phyloP scores from a whole-genome alignment of 2,113 vertebrate genomes.

The Ancistrus triradiatus region DNA sequence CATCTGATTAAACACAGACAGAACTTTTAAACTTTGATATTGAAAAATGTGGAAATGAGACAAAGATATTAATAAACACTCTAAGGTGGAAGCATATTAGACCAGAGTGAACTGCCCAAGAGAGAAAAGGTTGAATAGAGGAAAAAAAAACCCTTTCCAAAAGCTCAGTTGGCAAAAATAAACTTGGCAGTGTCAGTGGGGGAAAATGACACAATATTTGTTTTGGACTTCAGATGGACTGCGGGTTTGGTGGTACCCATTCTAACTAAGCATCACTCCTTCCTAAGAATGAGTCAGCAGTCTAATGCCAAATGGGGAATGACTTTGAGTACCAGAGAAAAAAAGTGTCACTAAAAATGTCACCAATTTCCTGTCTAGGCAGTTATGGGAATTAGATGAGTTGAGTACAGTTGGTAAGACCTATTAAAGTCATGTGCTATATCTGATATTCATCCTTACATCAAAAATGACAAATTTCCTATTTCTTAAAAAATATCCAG shows the following conservation, averaged over 20 bases:
- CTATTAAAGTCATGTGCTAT: too few species aligned
- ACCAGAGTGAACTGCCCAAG: conserved; percentile 41
- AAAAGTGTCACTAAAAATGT: conserved; percentile 6
- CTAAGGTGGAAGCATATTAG: conserved; percentile 27
- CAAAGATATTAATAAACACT: conserved; percentile 38
- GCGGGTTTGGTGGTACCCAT: conserved; percentile 56
- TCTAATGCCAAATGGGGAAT: conserved; percentile 48
- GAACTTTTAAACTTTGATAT: conserved; percentile 19
- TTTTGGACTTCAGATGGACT: conserved; percentile 46
- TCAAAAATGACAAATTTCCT: too few species aligned
- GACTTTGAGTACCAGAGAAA: conserved; percentile 20
- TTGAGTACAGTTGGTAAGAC: too few species aligned
- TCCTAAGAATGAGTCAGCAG: conserved; percentile 40
- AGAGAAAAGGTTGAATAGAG: conserved; percentile 35
- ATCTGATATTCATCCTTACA: too few species aligned
- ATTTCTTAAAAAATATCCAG: too few species aligned
- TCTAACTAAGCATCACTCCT: conserved; percentile 51
- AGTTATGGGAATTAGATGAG: too few species aligned
- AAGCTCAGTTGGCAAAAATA: conserved; percentile 58
- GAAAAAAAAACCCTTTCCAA: neutral
- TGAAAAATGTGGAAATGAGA: conserved; percentile 26
- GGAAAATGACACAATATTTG: conserved; percentile 58
- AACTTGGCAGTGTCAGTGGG: conserved; percentile 50
- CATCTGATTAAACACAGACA: neutral
- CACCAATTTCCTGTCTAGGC: too few species aligned